Conservation (phyloP, 2,113 vertebrate genomes). For the Aegotheles bennettii region DNA sequence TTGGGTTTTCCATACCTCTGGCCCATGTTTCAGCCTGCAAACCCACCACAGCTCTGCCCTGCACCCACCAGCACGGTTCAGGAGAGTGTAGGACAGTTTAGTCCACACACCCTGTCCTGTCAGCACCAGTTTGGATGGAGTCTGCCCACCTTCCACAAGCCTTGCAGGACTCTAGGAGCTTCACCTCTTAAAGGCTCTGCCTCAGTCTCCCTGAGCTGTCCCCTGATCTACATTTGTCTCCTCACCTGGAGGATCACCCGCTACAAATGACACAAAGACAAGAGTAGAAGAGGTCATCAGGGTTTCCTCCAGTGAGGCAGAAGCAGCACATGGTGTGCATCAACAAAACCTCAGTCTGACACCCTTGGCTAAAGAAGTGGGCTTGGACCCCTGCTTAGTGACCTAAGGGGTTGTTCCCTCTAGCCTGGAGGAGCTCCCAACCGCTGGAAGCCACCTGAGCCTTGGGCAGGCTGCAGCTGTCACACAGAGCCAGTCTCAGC, state of each 20-base stretch:
- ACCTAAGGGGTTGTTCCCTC: not conserved
- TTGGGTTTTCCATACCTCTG: not conserved
- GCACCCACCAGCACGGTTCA: not conserved
- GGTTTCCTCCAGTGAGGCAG: not conserved
- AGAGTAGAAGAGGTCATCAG: not conserved
- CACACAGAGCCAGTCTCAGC: fast-evolving
- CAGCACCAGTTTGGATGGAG: not conserved
- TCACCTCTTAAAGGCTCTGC: not conserved
- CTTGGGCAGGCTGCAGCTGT: not conserved
- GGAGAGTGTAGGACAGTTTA: not conserved
- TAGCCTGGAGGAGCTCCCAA: not conserved
- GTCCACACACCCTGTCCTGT: no score
- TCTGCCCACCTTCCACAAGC: not conserved
- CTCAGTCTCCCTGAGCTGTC: not conserved
- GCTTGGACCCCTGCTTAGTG: fast-evolving
- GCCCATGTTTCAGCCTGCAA: not conserved
- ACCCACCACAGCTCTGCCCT: not conserved
- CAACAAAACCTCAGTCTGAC: no score
- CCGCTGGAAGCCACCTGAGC: not conserved
- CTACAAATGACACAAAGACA: not conserved
- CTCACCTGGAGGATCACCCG: not conserved
- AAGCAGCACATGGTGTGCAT: not conserved
- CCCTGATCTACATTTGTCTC: not conserved
- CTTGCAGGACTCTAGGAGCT: not conserved
- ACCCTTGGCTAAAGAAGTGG: not conserved